Evolutionary conservation across 2,113 vertebrate species (phyloP), one percentile per base, ranked within the genome.

Genomic region (Plecturocebus donacophilus): DNA sequence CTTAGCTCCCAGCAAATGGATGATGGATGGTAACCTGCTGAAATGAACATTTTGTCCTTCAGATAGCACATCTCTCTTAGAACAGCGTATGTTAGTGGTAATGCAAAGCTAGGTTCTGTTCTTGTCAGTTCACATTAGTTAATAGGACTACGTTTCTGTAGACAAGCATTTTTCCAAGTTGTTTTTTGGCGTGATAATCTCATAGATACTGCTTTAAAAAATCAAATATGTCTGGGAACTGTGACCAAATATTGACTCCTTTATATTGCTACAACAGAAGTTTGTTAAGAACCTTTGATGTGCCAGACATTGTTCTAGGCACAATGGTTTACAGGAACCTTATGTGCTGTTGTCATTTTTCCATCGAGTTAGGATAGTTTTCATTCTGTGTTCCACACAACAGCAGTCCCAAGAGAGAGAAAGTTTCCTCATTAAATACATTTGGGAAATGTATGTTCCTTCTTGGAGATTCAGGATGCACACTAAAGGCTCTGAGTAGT

Each of bases 351-450:
- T 96, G 91, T 27, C 9, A 14, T 88, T 93, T 87, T 97, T 61
- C 92, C 54, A 20, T n/a, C 85, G 54, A 86, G 52, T 94, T 86
- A 66, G 5, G 32, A 19, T 82, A 32, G 10, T 97, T 97, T 97
- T 80, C 84, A 68, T 86, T 89, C 27, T 87, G 47, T 91, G n/a
- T 91, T 92, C 27, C 52, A 40, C 38, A 42, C 47, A 75, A 86
- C 52, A 56, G 35, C 32, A 40, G 42, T 96, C 94, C 91, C 85
- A 88, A 91, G 95, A 96, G 90, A 75, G 87, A 71, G 38, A 23
- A 83, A 90, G 58, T 87, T 96, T 97, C 90, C 71, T 97, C 27
- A 47, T 91, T 96, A 92, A 87, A 70, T 95, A 25, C 82, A 42
- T 90, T 92, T 95, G 89, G 89, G 79, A 92, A 96, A 61, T 54